Base-by-base conservation (phyloP, 2,113 vertebrate genomes). In the Zosterops hypoxanthus region DNA sequence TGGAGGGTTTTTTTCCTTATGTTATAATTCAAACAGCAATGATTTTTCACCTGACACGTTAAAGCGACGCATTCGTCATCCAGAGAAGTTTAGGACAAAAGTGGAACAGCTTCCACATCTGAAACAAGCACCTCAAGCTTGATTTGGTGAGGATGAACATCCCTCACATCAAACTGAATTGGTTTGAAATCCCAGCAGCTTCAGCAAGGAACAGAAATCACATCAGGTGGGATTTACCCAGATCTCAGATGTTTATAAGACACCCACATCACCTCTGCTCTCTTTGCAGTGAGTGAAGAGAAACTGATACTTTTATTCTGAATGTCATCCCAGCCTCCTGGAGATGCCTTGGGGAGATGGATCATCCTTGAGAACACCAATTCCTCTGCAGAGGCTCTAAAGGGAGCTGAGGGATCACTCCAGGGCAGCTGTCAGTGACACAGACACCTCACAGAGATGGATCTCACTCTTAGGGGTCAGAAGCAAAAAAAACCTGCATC, bases 31-130 rank as follows among this genome's bases (percentile, higher is more conserved):
- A 52, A 42, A 39, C 29, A 55, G 33, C 22, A 50, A 6, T 22
- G 18, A 18, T 50, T 77, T 83, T 78, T 55, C 47, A 91, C 55
- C 71, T 73, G 82, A 59, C 55, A 77, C 1, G 4, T 25, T 24
- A 47, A 31, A 76, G 39, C 8, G 9, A 55, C 0, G 0, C 44
- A 36, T 55, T 73, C 0, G 0, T 46, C 22, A 1, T 24, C 82
- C 71, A 80, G n/a, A 34, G 31, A 46, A 76, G 59, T 61, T 82
- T 12, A 71, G n/a, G 77, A 72, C 53, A 79, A 28, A 71, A 1
- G 12, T 12, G 24, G 79, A 91, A 50, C 7, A 4, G 47, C 39
- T 88, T 57, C 78, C 71, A n/a, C 60, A 49, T n/a, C 82, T 63
- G 55, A 3, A 57, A 5, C 15, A n/a, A 39, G 25, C 78, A 70